Base-by-base conservation (phyloP, 1,140 invertebrate species). In the Bombus vancouverensis region DNA sequence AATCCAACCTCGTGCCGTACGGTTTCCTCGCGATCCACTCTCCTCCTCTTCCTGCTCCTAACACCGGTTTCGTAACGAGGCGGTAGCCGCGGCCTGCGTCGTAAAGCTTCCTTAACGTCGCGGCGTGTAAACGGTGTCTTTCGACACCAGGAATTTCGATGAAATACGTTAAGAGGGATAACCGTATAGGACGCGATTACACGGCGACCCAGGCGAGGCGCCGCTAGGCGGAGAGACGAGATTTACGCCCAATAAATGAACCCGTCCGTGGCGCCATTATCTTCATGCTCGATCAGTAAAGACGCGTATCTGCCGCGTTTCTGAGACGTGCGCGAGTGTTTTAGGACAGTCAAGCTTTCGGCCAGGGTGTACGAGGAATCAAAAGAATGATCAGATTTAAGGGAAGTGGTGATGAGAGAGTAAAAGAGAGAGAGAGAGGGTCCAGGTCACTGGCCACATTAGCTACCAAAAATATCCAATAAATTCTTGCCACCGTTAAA, bases 401-500 rank as follows among this genome's bases (percentile, higher is more conserved):
- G 39, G 70, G 70, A 71, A 37, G 44, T 28, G n/a, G 10, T 10
- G 65, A 75, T n/a, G 53, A 74, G 57, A 42, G 18, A 72, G 22
- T 32, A 1, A 32, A 32, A 42, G 18, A 72, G 22, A 57, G 75
- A 34, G 18, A 37, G 66, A 68, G 22, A 1, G 9, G 34, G 3
- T 0, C 34, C 32, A 82, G 90, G 89, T 91, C 91, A 89, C 53
- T 87, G 92, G 84, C 85, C 92, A 85, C 90, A 53, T 62, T 81
- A 88, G 83, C 90, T 83, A 88, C 90, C 89, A 86, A 92, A 90
- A 90, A 89, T 92, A 88, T 91, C 89, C 90, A 87, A 92, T 92
- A 92, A 92, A 92, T 92, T 92, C 84, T 86, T 92, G 89, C 89
- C 92, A 89, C 92, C 92, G 90, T 92, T 92, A 92, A 92, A 91